Evolutionary conservation across 2,888 invertebrate genomes (phyloP), one percentile per base, ranked within the genome.

Genomic region (Hipparchia sbordonii): DNA sequence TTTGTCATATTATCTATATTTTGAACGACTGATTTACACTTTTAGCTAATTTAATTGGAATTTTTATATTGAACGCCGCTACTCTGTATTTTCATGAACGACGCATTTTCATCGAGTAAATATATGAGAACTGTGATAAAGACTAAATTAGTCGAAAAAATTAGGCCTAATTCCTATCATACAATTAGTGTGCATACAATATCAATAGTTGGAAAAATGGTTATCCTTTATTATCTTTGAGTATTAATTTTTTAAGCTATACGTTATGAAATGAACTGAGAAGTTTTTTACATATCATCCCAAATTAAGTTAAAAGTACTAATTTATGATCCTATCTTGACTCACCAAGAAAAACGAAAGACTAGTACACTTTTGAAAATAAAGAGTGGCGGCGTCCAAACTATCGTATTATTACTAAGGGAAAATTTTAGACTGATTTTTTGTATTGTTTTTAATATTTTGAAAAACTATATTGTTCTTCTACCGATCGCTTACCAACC

Each of bases 341-440:
- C 7, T 6, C 48, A 48, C 3, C 48, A 8, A 1, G 48, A 48
- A 48, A 8, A 48, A 46, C 46, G 46, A 48, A 48, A 8, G 6
- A 7, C 7, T 6, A 6, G 8, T 1, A 48, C 23, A 48, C 48
- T 48, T 48, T 48, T 8, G 6, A 48, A 48, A 48, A 48, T 48
- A 61, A 51, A 12, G 56, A 61, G 67, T 63, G 72, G 71, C 65
- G 72, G 70, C 59, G 52, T 39, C 61, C 62, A 67, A 59, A 57
- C 51, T 74, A 66, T 61, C 63, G 72, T 76, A 74, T 79, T 80
- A 82, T 84, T 87, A 87, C 88, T 88, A 88, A 88, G 80, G 85
- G 6, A 78, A 87, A 89, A 82, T 82, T 81, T 87, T 89, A 90
- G 91, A 90, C 91, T 90, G 91, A 82, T 88, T 89, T 87, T 76